Base-by-base conservation (phyloP, 2,888 invertebrate genomes). In the Ptychoptera albimana region DNA sequence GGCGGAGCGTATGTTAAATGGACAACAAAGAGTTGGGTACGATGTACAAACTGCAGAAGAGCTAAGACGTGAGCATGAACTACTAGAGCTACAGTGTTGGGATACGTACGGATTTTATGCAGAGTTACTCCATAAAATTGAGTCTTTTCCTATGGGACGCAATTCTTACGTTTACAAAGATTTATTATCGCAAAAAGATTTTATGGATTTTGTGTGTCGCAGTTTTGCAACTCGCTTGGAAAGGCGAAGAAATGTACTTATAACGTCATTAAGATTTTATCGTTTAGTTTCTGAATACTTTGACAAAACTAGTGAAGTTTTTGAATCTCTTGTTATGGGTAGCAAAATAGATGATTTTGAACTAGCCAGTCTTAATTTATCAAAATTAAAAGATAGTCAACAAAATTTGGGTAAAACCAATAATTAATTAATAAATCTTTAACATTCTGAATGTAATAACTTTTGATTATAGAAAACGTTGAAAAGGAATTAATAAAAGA, bases 171-270 rank as follows among this genome's bases (percentile, higher is more conserved):
- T 66, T 37, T 71, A 71, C 37, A 72, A 71, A 55, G 82, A 83
- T 60, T 63, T 86, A 40, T 66, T 75, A 48, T 77, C 81, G 1
- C 81, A 82, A 55, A 70, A 78, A 49, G 82, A 84, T 57, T 84
- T 84, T 58, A 84, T 86, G 81, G 82, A 85, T 63, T 82, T 81
- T 48, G 79, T 84, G 1, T 83, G 82, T 54, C 73, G 81, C 46
- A 81, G 79, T 55, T 85, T 84, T 57, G 82, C 83, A 1, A 74
- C 75, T 30, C 68, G 85, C 11, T 66, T 85, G 45, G 83, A 85
- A 56, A 70, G 80, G 36, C 65, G 86, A 36, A 68, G 82, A 46
- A 83, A 81, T 57, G 71, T 84, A 38, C 65, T 85, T 34, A 79
- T 82, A 49, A 81, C 80, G 11, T 82, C 84, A 10, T 68, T 80